Conservation (phyloP, 2,113 vertebrate genomes). For the Dicerorhinus sumatrensis region DNA sequence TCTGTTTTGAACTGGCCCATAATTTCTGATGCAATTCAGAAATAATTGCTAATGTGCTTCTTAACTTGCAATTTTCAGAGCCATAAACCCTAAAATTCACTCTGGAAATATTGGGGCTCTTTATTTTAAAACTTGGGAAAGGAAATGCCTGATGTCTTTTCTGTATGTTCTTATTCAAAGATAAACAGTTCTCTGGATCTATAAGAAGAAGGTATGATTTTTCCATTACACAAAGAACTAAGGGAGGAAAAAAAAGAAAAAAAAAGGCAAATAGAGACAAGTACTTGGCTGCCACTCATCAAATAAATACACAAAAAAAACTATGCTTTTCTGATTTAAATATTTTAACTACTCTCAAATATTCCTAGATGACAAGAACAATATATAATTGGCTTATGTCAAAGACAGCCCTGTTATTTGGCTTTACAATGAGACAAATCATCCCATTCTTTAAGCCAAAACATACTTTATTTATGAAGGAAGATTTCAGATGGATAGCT, state of each 20-base stretch:
- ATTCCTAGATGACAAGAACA: not conserved
- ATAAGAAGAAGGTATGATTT: conserved; percentile 40
- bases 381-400: not conserved
- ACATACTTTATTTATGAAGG: not conserved
- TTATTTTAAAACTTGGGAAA: conserved; percentile 65
- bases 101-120: conserved; percentile 57
- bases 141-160: conserved; percentile 59
- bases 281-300: not conserved
- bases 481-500: not conserved
- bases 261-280: not conserved
- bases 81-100: conserved; percentile 59
- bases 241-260: not conserved
- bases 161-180: conserved; percentile 64
- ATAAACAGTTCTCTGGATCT: conserved; percentile 40
- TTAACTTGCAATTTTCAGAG: conserved; percentile 62
- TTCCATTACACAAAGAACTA: conserved; percentile 26
- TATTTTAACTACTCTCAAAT: not conserved
- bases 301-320: not conserved
- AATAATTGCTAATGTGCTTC: conserved; percentile 57
- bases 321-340: conserved; percentile 33
- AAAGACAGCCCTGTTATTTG: conserved; percentile 13
- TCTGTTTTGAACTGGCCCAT: conserved; percentile 48
- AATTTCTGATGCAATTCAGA: conserved; percentile 47
- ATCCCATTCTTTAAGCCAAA: conserved; percentile 30
- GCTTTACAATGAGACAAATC: not conserved